Evolutionary conservation across 1,140 invertebrate genomes (phyloP).

Genomic region (Babylonia areolata): DNA sequence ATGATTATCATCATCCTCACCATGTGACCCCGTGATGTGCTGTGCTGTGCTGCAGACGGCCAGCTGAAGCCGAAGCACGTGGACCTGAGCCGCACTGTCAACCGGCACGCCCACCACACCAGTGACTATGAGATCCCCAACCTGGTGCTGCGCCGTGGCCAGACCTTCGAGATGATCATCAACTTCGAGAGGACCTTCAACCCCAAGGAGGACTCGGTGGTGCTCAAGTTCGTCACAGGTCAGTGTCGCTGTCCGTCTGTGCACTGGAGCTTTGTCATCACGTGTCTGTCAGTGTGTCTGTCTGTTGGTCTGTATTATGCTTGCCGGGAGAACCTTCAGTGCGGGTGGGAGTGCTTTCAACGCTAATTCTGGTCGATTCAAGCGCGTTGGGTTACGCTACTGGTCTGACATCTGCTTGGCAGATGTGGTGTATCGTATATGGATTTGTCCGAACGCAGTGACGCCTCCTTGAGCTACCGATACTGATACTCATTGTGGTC

Average conservation of each 20-base stretch:
- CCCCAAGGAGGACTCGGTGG: constrained; percentile 54
- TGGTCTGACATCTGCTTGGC: too few relatives aligned
- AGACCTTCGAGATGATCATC: constrained; percentile 64
- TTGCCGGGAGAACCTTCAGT: too few relatives aligned
- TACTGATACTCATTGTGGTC: too few relatives aligned
- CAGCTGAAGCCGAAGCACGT: constrained; percentile 64
- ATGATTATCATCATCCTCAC: neutral
- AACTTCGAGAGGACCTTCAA: constrained; percentile 62
- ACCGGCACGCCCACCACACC: constrained; percentile 63
- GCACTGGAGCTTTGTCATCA: too few relatives aligned
- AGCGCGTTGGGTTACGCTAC: too few relatives aligned
- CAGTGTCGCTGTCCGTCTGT: neutral
- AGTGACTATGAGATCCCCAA: constrained; percentile 67
- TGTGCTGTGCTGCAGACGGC: constrained; percentile 46
- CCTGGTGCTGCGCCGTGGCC: constrained; percentile 65
- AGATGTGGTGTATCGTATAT: too few relatives aligned
- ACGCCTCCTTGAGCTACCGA: too few relatives aligned
- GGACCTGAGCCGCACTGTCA: constrained; percentile 61
- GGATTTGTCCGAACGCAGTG: too few relatives aligned
- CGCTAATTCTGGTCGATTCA: too few relatives aligned
- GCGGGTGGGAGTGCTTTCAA: too few relatives aligned
- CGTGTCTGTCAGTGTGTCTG: too few relatives aligned
- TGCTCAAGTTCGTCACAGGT: constrained; percentile 71
- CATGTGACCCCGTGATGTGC: neutral
- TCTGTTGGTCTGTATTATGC: too few relatives aligned